Evolutionary conservation across 2,888 invertebrate species (phyloP).

Genomic region (Himalopsyche anomala): DNA sequence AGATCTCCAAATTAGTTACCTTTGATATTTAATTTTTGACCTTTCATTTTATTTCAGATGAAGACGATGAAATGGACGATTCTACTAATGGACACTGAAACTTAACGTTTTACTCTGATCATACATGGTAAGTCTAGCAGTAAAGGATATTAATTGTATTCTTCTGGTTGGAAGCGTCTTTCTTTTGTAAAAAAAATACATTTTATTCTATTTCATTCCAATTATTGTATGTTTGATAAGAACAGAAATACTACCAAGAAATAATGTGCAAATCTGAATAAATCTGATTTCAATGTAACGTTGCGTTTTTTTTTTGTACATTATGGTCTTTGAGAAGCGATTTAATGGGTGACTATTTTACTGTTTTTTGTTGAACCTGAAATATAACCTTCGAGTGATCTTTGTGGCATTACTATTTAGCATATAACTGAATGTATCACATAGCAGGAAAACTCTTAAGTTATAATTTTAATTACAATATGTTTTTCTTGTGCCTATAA

Average conservation of each 20-base stretch:
- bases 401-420: too few relatives aligned
- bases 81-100: slow-evolving; percentile 69
- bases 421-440: too few relatives aligned
- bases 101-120: neutral
- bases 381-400: too few relatives aligned
- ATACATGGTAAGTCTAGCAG: neutral
- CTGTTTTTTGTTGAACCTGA: too few relatives aligned
- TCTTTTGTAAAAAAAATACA: neutral
- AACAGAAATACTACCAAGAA: slow-evolving; percentile 64
- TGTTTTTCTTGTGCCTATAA: neutral
- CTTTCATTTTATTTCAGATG: slow-evolving; percentile 71
- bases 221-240: slow-evolving; percentile 67
- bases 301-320: slow-evolving; percentile 58
- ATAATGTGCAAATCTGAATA: slow-evolving; percentile 50
- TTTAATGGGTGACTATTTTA: neutral
- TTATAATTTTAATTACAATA: too few relatives aligned
- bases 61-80: slow-evolving; percentile 71
- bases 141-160: neutral
- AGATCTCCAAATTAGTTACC: neutral
- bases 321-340: slow-evolving; percentile 65
- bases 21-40: neutral
- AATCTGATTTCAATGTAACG: slow-evolving; percentile 50
- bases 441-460: too few relatives aligned
- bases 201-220: slow-evolving; percentile 23
- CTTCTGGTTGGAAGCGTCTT: neutral